A percentile compares a stretch with the other conserved stretches of the same genome.
phyloP scores from a whole-genome alignment of 2,888 invertebrate species.

The Ptychoptera contaminata region DNA sequence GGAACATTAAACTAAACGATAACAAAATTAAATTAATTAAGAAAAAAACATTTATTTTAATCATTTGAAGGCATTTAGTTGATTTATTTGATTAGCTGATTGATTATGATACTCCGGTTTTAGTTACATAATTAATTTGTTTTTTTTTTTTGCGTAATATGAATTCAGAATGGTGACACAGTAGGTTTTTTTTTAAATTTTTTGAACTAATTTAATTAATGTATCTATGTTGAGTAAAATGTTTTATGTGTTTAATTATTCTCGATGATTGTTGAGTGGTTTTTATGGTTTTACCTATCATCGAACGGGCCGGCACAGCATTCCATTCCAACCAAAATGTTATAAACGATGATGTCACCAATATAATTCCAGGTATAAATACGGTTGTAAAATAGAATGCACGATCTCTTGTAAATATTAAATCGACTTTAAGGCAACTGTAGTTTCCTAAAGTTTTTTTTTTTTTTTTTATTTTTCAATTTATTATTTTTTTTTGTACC shows the following conservation, averaged over 20 bases:
- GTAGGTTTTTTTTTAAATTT: background rate
- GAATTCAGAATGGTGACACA: background rate
- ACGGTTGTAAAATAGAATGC: conserved; percentile 95
- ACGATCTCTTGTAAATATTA: conserved; percentile 88
- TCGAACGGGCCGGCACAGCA: conserved; percentile 88
- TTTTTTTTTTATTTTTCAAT: background rate
- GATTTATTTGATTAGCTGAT: no score
- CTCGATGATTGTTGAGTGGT: background rate
- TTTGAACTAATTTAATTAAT: background rate
- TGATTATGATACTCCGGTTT: no score
- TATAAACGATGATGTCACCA: conserved; percentile 93
- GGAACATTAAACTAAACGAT: no score
- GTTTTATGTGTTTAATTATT: background rate
- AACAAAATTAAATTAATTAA: no score
- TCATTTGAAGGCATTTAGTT: no score
- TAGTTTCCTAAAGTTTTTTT: conserved; percentile 59
- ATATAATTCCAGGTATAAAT: conserved; percentile 90
- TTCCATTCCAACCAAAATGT: conserved; percentile 98
- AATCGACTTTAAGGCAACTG: conserved; percentile 87
- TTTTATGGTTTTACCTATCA: conserved; percentile 59
- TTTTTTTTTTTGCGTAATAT: no score
- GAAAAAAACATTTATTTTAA: background rate
- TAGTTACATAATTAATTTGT: no score
- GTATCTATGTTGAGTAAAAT: background rate
- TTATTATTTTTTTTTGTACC: background rate